Conservation (phyloP, 2,888 invertebrate species). For the Chesias legatella region DNA sequence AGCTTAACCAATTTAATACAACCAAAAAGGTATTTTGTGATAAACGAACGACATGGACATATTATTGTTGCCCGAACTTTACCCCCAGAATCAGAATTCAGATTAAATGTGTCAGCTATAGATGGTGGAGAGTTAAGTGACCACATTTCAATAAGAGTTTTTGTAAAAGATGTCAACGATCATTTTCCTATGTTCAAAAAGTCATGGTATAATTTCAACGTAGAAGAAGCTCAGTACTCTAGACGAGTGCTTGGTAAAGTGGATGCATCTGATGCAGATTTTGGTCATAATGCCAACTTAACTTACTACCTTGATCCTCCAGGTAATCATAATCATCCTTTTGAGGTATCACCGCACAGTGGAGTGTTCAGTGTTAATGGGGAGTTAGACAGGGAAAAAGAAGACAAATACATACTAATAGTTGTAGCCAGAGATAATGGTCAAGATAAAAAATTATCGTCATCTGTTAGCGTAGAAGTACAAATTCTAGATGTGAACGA, state of each 20-base stretch:
- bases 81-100: slow-evolving; percentile 87
- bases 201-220: slow-evolving; percentile 90
- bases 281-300: slow-evolving; percentile 88
- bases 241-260: slow-evolving; percentile 87
- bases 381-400: slow-evolving; percentile 87
- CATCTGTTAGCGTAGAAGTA: slow-evolving; percentile 88
- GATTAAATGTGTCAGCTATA: slow-evolving; percentile 86
- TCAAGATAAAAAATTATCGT: slow-evolving; percentile 80
- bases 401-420: slow-evolving; percentile 85
- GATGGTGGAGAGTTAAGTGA: slow-evolving; percentile 89
- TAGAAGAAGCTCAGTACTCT: slow-evolving; percentile 88
- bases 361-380: slow-evolving; percentile 88
- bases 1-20: slow-evolving; percentile 65
- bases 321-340: slow-evolving; percentile 80
- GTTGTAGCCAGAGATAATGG: slow-evolving; percentile 89
- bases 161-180: slow-evolving; percentile 89
- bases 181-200: slow-evolving; percentile 91
- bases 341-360: slow-evolving; percentile 84
- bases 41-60: slow-evolving; percentile 88
- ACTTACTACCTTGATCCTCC: slow-evolving; percentile 83
- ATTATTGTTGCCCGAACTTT: slow-evolving; percentile 85
- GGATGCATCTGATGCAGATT: slow-evolving; percentile 89
- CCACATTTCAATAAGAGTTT: slow-evolving; percentile 84
- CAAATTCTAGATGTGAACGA: slow-evolving; percentile 92
- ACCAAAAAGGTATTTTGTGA: slow-evolving; percentile 85